A percentile compares a stretch with the other conserved stretches of the same genome.
These are phyloP conservation scores for Eupelmus urozonus DNA, from an alignment of 2,888 invertebrate species.

Conservation along the genomic window DNA sequence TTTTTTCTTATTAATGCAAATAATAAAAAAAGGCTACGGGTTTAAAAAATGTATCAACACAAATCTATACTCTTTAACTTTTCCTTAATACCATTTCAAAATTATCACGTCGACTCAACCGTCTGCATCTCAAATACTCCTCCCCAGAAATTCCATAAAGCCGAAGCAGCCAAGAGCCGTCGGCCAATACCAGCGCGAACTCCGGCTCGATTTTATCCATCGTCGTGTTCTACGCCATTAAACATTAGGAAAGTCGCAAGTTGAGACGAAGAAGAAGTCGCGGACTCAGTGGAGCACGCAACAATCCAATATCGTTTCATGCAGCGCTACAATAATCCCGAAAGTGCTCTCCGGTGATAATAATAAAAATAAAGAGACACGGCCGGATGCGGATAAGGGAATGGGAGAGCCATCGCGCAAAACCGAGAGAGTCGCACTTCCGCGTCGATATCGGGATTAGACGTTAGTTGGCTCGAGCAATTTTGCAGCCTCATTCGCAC, in stretches of 20 bases:
- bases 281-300: conserved; percentile 33
- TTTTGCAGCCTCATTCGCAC: conserved; percentile 12
- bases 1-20: too few species aligned
- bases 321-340: conserved; percentile 42
- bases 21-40: too few species aligned
- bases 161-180: not conserved
- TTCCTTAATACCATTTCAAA: too few species aligned
- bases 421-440: conserved; percentile 5
- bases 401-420: not conserved
- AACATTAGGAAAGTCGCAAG: conserved; percentile 45
- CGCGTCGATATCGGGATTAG: conserved; percentile 28
- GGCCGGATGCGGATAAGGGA: conserved; percentile 25
- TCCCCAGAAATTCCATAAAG: conserved; percentile 1
- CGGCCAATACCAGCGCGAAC: not conserved
- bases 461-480: not conserved
- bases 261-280: conserved; percentile 11
- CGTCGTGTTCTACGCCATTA: conserved; percentile 46
- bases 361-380: conserved; percentile 43
- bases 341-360: conserved; percentile 37
- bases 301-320: conserved; percentile 50
- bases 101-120: too few species aligned
- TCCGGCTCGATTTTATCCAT: conserved; percentile 39
- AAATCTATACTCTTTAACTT: too few species aligned
- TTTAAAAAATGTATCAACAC: too few species aligned
- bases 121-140: not conserved